Conservation (phyloP, 2,113 vertebrate genomes). For the Cyprinus carpio region DNA sequence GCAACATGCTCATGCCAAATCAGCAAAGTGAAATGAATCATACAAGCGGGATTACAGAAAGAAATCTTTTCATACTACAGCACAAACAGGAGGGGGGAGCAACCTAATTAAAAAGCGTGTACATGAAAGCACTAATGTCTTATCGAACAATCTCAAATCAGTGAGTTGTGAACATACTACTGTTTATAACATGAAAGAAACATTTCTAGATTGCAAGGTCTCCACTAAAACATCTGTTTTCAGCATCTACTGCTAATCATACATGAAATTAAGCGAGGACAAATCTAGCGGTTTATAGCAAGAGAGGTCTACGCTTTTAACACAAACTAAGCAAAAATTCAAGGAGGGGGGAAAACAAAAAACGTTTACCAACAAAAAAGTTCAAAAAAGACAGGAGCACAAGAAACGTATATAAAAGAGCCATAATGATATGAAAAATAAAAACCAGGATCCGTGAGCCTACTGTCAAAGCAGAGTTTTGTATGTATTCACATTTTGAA, state of each 20-base stretch:
- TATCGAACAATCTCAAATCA: neutral
- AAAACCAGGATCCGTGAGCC: neutral
- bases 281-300: slow-evolving; percentile 13
- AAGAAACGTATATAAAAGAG: slow-evolving; percentile 13
- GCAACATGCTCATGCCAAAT: slow-evolving; percentile 18
- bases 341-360: neutral
- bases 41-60: neutral
- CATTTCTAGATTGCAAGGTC: slow-evolving; percentile 21
- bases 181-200: slow-evolving; percentile 14
- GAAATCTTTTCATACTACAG: slow-evolving; percentile 7
- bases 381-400: neutral
- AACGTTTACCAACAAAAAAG: neutral
- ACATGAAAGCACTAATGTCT: slow-evolving; percentile 7
- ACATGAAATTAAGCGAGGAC: slow-evolving; percentile 3
- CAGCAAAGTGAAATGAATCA: slow-evolving; percentile 23
- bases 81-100: neutral
- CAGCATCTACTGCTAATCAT: slow-evolving; percentile 14
- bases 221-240: slow-evolving; percentile 19
- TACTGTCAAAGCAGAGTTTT: neutral
- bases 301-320: neutral
- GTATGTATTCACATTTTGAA: slow-evolving; percentile 24
- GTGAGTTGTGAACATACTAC: no score
- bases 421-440: neutral
- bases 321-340: slow-evolving; percentile 16
- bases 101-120: neutral